Conservation (phyloP, 2,888 invertebrate species). For the Pherbina coryleti region DNA sequence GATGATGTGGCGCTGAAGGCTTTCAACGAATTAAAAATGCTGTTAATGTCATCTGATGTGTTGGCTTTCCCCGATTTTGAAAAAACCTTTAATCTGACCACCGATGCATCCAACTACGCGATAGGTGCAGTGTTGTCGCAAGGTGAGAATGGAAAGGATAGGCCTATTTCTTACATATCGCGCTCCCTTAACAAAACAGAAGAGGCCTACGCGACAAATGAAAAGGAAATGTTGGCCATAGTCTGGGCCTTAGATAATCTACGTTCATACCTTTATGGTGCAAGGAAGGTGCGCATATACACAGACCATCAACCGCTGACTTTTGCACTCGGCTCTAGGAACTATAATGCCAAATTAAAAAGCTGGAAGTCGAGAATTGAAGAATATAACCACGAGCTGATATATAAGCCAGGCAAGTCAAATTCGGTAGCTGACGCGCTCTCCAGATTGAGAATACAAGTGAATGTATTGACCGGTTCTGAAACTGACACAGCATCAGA, state of each 20-base stretch:
- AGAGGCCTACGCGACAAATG: slow-evolving; percentile 23
- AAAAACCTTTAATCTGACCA: slow-evolving; percentile 39
- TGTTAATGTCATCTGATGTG: slow-evolving; percentile 33
- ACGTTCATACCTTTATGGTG: slow-evolving; percentile 45
- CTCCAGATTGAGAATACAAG: too few relatives aligned
- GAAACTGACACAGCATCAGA: too few relatives aligned
- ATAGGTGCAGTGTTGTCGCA: slow-evolving; percentile 27
- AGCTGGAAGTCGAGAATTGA: slow-evolving; percentile 43
- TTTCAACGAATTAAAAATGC: slow-evolving; percentile 33
- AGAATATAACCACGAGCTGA: slow-evolving; percentile 1
- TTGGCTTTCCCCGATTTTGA: slow-evolving; percentile 36
- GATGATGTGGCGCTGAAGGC: slow-evolving; percentile 26
- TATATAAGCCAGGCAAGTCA: slow-evolving; percentile 14
- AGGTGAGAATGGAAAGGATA: slow-evolving; percentile 12
- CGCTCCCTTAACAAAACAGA: slow-evolving; percentile 32
- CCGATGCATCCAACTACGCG: slow-evolving; percentile 30
- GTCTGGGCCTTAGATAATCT: slow-evolving; percentile 37
- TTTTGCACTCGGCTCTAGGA: neutral
- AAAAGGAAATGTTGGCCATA: slow-evolving; percentile 5
- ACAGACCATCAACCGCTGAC: slow-evolving; percentile 45
- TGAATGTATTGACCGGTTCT: too few relatives aligned
- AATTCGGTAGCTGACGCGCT: too few relatives aligned
- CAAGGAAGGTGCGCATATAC: slow-evolving; percentile 41
- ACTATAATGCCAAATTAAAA: slow-evolving; percentile 41
- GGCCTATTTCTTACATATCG: slow-evolving; percentile 31